Evolutionary conservation across 2,113 vertebrate species (phyloP).

Genomic region (Prietella phreatophila): DNA sequence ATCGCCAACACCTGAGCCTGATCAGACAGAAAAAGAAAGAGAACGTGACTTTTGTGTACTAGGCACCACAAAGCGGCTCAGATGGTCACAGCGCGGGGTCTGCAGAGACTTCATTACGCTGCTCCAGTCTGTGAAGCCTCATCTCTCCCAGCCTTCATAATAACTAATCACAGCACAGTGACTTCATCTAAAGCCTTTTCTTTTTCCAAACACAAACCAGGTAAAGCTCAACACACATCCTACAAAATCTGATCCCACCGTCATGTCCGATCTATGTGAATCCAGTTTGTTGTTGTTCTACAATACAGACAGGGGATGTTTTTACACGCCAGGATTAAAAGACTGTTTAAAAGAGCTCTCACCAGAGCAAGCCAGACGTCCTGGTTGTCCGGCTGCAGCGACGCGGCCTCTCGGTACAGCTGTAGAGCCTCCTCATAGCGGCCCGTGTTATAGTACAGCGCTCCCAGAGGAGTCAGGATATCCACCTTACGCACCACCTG

Average conservation of each 20-base stretch:
- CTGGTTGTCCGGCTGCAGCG: conserved; percentile 79
- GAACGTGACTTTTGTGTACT: background rate
- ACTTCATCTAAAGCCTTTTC: background rate
- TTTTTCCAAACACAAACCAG: background rate
- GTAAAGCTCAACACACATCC: background rate
- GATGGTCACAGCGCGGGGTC: conserved; percentile 22
- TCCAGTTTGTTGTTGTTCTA: background rate
- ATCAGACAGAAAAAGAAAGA: conserved; percentile 1
- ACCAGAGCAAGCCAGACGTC: conserved; percentile 90
- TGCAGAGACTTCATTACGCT: conserved; percentile 34
- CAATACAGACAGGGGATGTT: background rate
- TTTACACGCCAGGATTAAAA: background rate
- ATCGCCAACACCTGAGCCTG: conserved; percentile 91
- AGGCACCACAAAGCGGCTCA: background rate
- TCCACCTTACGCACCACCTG: conserved; percentile 84
- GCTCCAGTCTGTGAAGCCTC: conserved; percentile 2
- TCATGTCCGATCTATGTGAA: background rate
- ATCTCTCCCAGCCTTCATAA: background rate
- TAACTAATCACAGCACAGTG: background rate
- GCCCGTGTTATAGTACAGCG: conserved; percentile 94
- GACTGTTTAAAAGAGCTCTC: conserved; percentile 51
- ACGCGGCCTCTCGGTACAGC: conserved; percentile 83
- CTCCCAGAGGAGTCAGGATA: conserved; percentile 86
- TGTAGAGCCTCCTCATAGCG: conserved; percentile 84
- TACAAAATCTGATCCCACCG: background rate